Base-by-base conservation (phyloP, 2,797 vertebrate genomes). In the Gobionotothen gibberifrons region DNA sequence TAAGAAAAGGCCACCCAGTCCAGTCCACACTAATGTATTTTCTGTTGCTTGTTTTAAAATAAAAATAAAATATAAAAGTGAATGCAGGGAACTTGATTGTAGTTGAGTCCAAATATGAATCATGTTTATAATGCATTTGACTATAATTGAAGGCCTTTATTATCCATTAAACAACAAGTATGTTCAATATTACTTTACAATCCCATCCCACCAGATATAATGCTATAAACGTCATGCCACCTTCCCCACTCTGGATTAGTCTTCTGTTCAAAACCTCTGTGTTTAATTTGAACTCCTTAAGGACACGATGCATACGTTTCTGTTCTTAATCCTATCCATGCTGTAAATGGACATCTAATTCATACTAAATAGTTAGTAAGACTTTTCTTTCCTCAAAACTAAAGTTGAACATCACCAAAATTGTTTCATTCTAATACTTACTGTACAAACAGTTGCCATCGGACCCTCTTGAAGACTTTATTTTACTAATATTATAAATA, bases 181-280 rank as follows among this genome's bases (percentile, higher is more conserved):
- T 55, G 69, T 74, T 73, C 76, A 77, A 69, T 79, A 65, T 66
- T 84, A 81, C 53, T 86, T 80, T 83, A 72, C 66, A 83, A 48
- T 65, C 69, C 59, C 57, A 65, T 72, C 22, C 85, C 78, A 85
- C 51, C 75, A 15, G 51, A 60, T 81, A 19, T 40, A 21, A 54
- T 54, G 49, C 60, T 40, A 5, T 32, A n/a, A 39, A 36, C 6
- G 4, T 66, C 44, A 51, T 21, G 8, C 8, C 46, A 57, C 16
- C 5, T 1, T 2, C 12, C 21, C 62, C 8, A 26, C 12, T 2
- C 4, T 14, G 16, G 32, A 67, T n/a, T 3, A 10, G 13, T 44
- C 9, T 54, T 36, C 0, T 55, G 61, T 7, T 1, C 2, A 40
- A 26, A 29, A 29, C 49, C 69, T 47, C 17, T 5, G 13, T 46